Percentiles rank a stretch among this genome's conserved stretches.
phyloP scores from a whole-genome alignment of 2,888 invertebrate species.

The Gortyna flavago region DNA sequence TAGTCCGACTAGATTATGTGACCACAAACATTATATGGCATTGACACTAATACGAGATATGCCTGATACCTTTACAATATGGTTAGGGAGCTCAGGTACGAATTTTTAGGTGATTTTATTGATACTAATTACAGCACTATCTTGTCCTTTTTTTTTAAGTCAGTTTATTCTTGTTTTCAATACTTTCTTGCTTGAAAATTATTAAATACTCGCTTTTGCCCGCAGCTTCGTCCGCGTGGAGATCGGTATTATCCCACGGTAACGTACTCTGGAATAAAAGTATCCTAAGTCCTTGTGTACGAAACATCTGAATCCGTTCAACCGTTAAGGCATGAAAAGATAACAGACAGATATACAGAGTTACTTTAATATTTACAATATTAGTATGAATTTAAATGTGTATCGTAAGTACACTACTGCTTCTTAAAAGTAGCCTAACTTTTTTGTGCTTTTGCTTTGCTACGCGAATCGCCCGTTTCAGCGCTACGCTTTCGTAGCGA shows the following conservation, averaged over 20 bases:
- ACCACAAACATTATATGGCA: slow-evolving; percentile 85
- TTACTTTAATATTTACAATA: not conserved
- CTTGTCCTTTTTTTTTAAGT: not conserved
- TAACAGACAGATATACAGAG: not conserved
- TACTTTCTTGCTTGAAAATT: not conserved
- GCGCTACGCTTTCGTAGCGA: slow-evolving; percentile 30
- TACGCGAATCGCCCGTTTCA: slow-evolving; percentile 2
- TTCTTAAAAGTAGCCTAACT: not conserved
- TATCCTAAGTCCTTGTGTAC: no score
- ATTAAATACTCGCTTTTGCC: not conserved
- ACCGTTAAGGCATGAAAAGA: not conserved
- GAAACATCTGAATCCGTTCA: not conserved
- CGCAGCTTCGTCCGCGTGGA: not conserved
- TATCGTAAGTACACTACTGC: no score
- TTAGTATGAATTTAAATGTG: no score
- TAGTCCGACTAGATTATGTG: slow-evolving; percentile 77
- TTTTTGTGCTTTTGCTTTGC: not conserved
- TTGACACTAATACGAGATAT: slow-evolving; percentile 83
- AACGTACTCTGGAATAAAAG: no score
- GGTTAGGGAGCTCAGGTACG: slow-evolving; percentile 33
- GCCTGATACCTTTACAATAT: slow-evolving; percentile 65
- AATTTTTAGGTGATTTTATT: slow-evolving; percentile 14
- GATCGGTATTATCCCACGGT: not conserved
- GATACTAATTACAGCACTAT: not conserved
- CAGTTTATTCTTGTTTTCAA: not conserved